A percentile compares a stretch with the other conserved stretches of the same genome.
Evolutionary conservation across 2,888 invertebrate genomes (phyloP).

Genomic region (Cataglyphis albicans): DNA sequence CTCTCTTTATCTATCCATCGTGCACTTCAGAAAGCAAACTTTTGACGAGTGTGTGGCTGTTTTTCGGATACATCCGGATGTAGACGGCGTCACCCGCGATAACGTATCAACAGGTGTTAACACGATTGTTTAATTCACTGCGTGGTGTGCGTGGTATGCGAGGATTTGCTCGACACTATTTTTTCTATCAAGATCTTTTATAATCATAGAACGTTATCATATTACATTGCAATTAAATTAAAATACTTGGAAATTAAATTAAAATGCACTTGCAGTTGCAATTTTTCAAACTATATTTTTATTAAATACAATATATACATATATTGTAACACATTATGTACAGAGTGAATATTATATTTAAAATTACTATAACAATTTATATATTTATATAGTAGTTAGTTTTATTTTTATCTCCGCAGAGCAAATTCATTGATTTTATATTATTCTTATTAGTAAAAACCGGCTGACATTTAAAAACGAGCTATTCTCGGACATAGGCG

Average conservation of each 20-base stretch:
- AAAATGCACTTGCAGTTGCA: background rate
- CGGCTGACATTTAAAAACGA: constrained; percentile 28
- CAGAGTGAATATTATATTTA: too few species aligned
- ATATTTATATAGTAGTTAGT: too few species aligned
- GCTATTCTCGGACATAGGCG: background rate
- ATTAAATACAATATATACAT: background rate
- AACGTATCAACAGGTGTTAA: constrained; percentile 55
- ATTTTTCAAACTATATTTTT: background rate
- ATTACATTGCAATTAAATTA: background rate
- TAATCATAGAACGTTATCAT: background rate
- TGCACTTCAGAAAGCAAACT: background rate
- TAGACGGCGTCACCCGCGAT: constrained; percentile 33
- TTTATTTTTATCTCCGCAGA: background rate
- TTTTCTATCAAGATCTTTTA: background rate
- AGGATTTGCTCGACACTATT: background rate
- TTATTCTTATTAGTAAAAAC: constrained; percentile 6
- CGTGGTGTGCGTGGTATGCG: background rate
- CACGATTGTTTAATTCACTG: constrained; percentile 42
- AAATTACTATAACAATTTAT: too few species aligned
- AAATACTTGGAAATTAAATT: background rate
- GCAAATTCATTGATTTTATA: background rate
- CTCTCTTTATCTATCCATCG: constrained; percentile 36
- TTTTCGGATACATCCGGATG: constrained; percentile 42
- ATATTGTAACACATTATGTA: background rate
- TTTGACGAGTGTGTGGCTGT: constrained; percentile 25